phyloP scores from a whole-genome alignment of 2,797 vertebrate species.

The Tamandua tetradactyla region DNA sequence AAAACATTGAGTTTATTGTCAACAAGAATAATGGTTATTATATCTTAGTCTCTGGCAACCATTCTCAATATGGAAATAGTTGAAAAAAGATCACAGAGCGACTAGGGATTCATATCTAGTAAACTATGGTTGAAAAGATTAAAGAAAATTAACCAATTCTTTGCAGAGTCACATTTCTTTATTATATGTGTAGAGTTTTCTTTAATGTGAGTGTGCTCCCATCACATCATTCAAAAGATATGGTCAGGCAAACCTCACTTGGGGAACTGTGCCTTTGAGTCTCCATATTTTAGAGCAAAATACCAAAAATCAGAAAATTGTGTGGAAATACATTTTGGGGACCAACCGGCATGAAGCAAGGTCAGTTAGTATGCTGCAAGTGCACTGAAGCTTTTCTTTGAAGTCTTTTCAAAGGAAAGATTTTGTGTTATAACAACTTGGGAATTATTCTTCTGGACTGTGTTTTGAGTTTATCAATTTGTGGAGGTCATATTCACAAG shows the following conservation, averaged over 20 bases:
- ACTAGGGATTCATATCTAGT: conserved; percentile 7
- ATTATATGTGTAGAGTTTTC: background rate
- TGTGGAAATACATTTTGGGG: conserved; percentile 61
- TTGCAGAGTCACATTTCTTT: conserved; percentile 29
- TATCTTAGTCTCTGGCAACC: background rate
- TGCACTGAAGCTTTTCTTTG: conserved; percentile 67
- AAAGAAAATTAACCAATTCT: conserved; percentile 34
- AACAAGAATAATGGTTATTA: background rate
- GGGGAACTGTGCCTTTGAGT: conserved; percentile 12
- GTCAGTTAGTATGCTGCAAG: conserved; percentile 62
- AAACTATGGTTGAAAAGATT: background rate
- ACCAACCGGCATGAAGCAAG: background rate
- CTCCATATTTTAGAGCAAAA: conserved; percentile 44
- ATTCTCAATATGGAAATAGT: background rate
- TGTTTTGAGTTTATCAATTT: conserved; percentile 60
- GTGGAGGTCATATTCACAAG: background rate
- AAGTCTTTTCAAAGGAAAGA: conserved; percentile 69
- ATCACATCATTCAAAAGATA: background rate
- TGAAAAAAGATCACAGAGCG: background rate
- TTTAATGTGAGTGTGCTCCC: conserved; percentile 44
- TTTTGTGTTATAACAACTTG: conserved; percentile 33
- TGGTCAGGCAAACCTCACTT: background rate
- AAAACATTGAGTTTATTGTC: background rate
- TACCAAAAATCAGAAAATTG: conserved; percentile 31
- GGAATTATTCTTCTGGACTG: background rate